phyloP scores from a whole-genome alignment of 2,797 vertebrate genomes.

The Harpagifer antarcticus region DNA sequence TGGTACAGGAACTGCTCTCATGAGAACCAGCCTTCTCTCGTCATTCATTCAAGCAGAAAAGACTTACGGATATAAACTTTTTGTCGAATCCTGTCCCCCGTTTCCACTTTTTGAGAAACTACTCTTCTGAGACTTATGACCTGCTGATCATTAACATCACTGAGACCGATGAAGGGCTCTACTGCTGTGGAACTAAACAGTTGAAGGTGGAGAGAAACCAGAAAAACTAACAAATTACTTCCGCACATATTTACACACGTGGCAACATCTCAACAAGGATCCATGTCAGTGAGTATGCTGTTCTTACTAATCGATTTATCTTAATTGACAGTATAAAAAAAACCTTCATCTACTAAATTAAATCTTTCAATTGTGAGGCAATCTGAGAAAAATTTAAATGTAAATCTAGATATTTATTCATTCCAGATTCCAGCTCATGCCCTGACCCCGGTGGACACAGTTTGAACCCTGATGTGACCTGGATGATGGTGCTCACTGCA shows the following conservation, averaged over 20 bases:
- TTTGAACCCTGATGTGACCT: not conserved
- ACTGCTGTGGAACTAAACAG: slow-evolving; percentile 52
- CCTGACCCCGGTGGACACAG: not conserved
- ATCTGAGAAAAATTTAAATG: not conserved
- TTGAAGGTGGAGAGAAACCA: rapidly evolving
- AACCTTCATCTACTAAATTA: no score
- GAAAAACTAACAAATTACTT: rapidly evolving
- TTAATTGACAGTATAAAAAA: not conserved
- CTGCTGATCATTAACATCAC: slow-evolving; percentile 53
- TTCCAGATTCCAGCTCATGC: slow-evolving; percentile 1
- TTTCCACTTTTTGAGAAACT: slow-evolving; percentile 26
- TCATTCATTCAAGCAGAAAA: no score
- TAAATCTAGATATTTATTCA: not conserved
- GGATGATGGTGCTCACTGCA: slow-evolving; percentile 15
- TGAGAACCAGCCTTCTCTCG: slow-evolving; percentile 56
- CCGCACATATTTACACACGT: rapidly evolving
- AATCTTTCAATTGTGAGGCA: not conserved
- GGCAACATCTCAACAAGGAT: slow-evolving; percentile 39
- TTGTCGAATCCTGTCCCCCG: not conserved
- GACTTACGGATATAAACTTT: no score
- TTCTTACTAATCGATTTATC: not conserved
- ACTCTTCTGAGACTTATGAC: slow-evolving; percentile 35
- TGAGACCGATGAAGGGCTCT: slow-evolving; percentile 49
- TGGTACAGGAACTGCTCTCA: slow-evolving; percentile 71
- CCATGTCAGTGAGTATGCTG: slow-evolving; percentile 21